phyloP scores from a whole-genome alignment of 2,888 invertebrate species.

The Xylota sylvarum region DNA sequence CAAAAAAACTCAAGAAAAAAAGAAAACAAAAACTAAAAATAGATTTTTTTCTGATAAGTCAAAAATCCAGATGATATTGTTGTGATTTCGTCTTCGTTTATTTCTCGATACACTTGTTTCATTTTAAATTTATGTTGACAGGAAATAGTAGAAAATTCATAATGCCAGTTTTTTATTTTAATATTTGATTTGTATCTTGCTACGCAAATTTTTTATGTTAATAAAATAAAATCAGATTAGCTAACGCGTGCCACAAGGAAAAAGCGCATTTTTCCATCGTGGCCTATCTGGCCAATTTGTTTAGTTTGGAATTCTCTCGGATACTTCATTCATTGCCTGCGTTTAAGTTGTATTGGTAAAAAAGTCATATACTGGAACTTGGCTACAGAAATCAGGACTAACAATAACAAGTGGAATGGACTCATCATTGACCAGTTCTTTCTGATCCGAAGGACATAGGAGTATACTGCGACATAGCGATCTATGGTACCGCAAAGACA shows the following conservation, averaged over 20 bases:
- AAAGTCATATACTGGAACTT: too few species aligned
- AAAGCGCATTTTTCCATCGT: not conserved
- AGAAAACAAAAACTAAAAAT: slow-evolving; percentile 6
- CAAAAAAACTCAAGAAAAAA: slow-evolving; percentile 20
- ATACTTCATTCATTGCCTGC: too few species aligned
- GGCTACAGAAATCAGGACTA: too few species aligned
- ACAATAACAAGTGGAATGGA: too few species aligned
- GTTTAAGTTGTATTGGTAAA: too few species aligned
- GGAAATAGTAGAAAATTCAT: slow-evolving; percentile 26
- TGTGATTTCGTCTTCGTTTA: not conserved
- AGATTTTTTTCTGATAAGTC: slow-evolving; percentile 2
- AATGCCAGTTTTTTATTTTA: slow-evolving; percentile 25
- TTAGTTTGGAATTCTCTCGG: too few species aligned
- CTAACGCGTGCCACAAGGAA: not conserved
- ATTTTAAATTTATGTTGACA: slow-evolving; percentile 47
- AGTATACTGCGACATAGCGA: too few species aligned
- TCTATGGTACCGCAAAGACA: too few species aligned
- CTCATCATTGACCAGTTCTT: too few species aligned
- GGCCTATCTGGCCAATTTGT: too few species aligned
- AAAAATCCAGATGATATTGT: slow-evolving; percentile 29
- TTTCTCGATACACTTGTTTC: slow-evolving; percentile 34
- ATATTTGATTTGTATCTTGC: slow-evolving; percentile 7
- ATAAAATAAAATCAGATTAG: not conserved
- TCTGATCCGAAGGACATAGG: too few species aligned
- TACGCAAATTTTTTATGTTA: not conserved